Evolutionary conservation across 2,113 vertebrate genomes (phyloP).

Genomic region (Gambusia holbrooki): DNA sequence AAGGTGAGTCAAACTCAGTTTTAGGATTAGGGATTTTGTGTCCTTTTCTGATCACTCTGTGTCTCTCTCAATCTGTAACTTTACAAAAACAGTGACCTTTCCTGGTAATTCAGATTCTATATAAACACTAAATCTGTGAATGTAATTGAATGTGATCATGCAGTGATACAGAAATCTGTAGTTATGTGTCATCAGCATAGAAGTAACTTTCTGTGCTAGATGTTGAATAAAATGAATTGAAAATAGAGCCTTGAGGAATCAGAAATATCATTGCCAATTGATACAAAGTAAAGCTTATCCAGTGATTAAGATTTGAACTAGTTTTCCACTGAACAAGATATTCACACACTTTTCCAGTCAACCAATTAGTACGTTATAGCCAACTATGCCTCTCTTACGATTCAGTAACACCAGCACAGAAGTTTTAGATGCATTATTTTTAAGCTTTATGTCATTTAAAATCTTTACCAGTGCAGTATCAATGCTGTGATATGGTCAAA

Average conservation of each 20-base stretch:
- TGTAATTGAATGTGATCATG: no score
- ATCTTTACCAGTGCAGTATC: no score
- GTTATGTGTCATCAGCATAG: neutral
- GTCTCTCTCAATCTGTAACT: no score
- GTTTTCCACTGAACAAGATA: no score
- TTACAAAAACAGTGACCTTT: no score
- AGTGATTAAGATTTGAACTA: no score
- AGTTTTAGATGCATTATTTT: neutral
- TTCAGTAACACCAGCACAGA: neutral
- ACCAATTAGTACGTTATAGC: neutral
- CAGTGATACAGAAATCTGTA: neutral
- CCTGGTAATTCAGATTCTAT: no score
- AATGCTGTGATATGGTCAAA: no score
- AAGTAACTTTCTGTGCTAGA: neutral
- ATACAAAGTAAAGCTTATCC: no score
- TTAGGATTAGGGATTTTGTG: neutral
- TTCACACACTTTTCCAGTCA: no score
- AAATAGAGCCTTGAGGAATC: neutral
- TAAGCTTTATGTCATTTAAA: neutral
- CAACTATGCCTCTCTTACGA: neutral
- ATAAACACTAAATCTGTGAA: no score
- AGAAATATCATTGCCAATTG: no score
- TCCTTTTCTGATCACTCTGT: neutral
- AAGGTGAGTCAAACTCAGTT: slow-evolving; percentile 69
- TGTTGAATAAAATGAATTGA: neutral